Evolutionary conservation across 92 coral and sea anemone genomes (phyloP), one percentile per base, ranked within the genome.

Genomic region (Paragorgia papillata): DNA sequence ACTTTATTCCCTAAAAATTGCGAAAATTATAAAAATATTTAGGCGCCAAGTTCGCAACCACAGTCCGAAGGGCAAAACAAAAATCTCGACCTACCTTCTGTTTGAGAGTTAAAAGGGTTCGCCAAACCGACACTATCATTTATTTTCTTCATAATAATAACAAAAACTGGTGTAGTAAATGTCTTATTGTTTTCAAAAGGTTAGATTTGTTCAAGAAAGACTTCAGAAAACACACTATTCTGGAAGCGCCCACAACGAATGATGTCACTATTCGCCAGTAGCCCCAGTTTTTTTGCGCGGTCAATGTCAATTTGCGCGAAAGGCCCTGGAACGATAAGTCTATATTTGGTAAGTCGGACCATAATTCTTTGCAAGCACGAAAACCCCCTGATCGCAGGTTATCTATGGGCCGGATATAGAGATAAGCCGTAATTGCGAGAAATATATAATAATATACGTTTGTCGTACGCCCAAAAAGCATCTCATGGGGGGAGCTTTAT

Each of bases 201-300:
- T 24, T 4, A 68, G 37, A 46, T 28, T 44, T 17, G 14, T 22
- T 35, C 5, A 22, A n/a, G n/a, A n/a, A n/a, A n/a, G n/a, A n/a
- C n/a, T n/a, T n/a, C n/a, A n/a, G n/a, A n/a, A n/a, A n/a, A n/a
- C n/a, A n/a, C n/a, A n/a, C n/a, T n/a, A n/a, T n/a, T n/a, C n/a
- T n/a, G n/a, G n/a, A 32, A 46, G 60, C 58, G 24, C 75, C 58
- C 25, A 27, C 39, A 26, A 22, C 30, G 54, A 46, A 46, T 68
- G 75, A 46, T 68, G 58, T 46, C 75, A 68, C 10, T 48, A 9
- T 27, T 40, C 26, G 41, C 8, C 24, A 27, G 40, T 49, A 68
- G 35, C 54, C 58, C 75, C 75, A 68, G 75, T 68, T 68, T 68
- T 68, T 68, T 68, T 68, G 75, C 75, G 32, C 75, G 75, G 75